Evolutionary conservation across 2,113 vertebrate species (phyloP).

Genomic region (Danionella cerebrum): DNA sequence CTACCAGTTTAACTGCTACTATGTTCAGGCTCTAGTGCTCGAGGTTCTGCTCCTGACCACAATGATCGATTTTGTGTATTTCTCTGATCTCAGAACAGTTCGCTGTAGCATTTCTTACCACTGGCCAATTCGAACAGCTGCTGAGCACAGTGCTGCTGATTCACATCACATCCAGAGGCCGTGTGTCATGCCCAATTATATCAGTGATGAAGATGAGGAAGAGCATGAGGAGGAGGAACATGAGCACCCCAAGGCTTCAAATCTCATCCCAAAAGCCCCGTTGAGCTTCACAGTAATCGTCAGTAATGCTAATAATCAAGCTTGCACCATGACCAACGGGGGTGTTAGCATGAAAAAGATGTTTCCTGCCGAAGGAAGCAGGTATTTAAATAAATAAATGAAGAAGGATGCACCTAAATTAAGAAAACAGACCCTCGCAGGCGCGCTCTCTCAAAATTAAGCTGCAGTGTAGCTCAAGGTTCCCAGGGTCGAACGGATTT

Average conservation of each 20-base stretch:
- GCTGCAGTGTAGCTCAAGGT: background rate
- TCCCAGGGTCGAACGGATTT: background rate
- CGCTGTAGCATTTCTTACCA: too few species aligned
- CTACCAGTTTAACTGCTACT: too few species aligned
- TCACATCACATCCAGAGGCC: conserved; percentile 21
- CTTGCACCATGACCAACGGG: background rate
- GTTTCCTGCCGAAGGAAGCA: conserved; percentile 45
- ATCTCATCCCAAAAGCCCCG: conserved; percentile 15
- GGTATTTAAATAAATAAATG: conserved; percentile 46
- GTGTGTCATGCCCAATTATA: conserved; percentile 7
- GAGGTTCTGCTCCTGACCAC: too few species aligned
- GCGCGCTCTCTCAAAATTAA: conserved; percentile 19
- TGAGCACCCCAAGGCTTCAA: conserved; percentile 30
- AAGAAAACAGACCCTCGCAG: conserved; percentile 48
- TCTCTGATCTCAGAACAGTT: too few species aligned
- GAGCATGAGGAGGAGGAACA: conserved; percentile 21
- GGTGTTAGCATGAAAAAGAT: conserved; percentile 45
- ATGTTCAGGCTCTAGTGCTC: too few species aligned
- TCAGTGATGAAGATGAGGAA: conserved; percentile 25
- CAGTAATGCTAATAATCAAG: conserved; percentile 54
- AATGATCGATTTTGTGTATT: too few species aligned
- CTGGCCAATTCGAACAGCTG: too few species aligned
- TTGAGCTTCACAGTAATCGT: conserved; percentile 49
- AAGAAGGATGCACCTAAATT: background rate
- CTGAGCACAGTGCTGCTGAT: conserved; percentile 7